Evolutionary conservation across 2,888 invertebrate species (phyloP), one percentile per base, ranked within the genome.

Genomic region (Schizotus pectinicornis): DNA sequence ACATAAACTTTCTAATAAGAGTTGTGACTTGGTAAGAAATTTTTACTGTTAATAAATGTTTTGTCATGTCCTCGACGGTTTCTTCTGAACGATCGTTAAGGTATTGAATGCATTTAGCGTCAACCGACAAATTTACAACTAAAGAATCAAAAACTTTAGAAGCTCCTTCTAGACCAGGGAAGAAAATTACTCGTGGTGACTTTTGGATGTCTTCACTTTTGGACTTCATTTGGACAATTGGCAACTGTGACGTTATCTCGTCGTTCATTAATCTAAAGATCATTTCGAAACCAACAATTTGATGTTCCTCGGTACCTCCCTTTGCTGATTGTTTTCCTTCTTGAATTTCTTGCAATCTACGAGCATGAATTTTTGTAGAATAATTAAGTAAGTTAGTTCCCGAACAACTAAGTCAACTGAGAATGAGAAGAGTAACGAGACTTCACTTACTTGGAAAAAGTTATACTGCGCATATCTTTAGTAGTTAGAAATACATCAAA

Each of bases 81-180:
- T 82, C 81, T 7, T 77, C 67, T 9, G 66, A 74, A 35, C 81
- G 71, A 8, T 82, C 81, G 3, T 80, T 74, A 2, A 82, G 82
- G 2, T 83, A 81, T 70, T 87, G 87, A 9, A 87, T 72, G 38
- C 83, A 83, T 65, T 83, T 79, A 3, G 81, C 81, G 65, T 84
- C 81, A 56, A 80, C 80, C 68, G 82, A 81, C 33, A 87, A 74
- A 32, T 84, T 75, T 1, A 75, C 73, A 50, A 84, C 83, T 13
- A 88, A 70, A 0, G 82, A 80, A 67, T 84, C 83, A 67, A 87
- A 66, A 0, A 79, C 80, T 0, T 81, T 69, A 0, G 85, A 86
- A 8, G 84, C 83, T 0, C 90, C 89, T 76, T 90, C 90, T 33
- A 90, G 73, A 1, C 90, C 90, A 0, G 89, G 89, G 63, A 90